Conservation (phyloP, 2,113 vertebrate genomes). For the Caranx melampygus region DNA sequence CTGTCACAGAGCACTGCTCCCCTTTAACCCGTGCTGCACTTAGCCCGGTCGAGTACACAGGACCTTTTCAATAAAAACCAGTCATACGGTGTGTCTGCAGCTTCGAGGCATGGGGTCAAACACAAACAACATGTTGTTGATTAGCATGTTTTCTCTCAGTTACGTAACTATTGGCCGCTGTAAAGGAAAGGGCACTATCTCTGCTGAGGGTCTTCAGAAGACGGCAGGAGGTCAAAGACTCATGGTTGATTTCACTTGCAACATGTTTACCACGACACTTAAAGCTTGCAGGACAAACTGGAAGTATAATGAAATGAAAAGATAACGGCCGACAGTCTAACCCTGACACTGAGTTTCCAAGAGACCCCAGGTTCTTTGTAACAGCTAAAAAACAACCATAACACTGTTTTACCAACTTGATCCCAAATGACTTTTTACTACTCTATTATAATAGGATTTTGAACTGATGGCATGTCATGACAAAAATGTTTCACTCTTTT, state of each 20-base stretch:
- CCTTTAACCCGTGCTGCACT: constrained; percentile 53
- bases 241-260: neutral
- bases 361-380: neutral
- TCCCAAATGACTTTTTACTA: too few relatives aligned
- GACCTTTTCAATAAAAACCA: constrained; percentile 45
- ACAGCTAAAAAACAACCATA: neutral
- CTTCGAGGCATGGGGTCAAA: constrained; percentile 50
- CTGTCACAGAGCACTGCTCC: constrained; percentile 28
- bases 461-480: neutral
- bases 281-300: neutral
- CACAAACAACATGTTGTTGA: constrained; percentile 24
- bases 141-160: constrained; percentile 22
- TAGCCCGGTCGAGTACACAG: constrained; percentile 59
- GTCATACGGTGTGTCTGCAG: constrained; percentile 49
- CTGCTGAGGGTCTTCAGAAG: constrained; percentile 4
- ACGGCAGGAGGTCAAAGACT: constrained; percentile 2
- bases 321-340: neutral
- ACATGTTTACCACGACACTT: neutral
- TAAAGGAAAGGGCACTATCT: neutral
- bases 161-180: constrained; percentile 25
- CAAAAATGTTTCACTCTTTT: neutral
- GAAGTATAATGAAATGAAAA: neutral
- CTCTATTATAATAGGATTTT: neutral
- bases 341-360: neutral
- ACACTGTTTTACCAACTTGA: too few relatives aligned